These are phyloP conservation scores for Leucophora obtusa DNA, from an alignment of 2,888 invertebrate species.

Conservation along the genomic window DNA sequence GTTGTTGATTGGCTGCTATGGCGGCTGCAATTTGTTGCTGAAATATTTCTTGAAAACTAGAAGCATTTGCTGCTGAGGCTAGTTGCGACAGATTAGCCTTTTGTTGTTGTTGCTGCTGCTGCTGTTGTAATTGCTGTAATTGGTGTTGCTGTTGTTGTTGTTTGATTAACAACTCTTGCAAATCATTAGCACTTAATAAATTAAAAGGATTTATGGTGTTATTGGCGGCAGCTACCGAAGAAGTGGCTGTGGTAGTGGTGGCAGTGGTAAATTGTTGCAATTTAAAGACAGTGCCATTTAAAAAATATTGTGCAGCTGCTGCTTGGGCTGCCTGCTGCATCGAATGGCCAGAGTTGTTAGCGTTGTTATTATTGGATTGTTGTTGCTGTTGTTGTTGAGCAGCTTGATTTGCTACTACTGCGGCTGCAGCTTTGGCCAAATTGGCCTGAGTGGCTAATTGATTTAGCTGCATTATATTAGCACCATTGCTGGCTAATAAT, in stretches of 20 bases:
- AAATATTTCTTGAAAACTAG: slow-evolving; percentile 73
- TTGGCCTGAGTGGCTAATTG: slow-evolving; percentile 74
- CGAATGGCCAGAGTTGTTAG: slow-evolving; percentile 69
- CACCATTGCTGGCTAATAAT: slow-evolving; percentile 81
- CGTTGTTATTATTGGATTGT: slow-evolving; percentile 33
- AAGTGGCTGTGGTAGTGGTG: slow-evolving; percentile 75
- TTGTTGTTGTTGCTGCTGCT: slow-evolving; percentile 66
- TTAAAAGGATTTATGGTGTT: slow-evolving; percentile 71
- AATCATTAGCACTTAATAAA: slow-evolving; percentile 70
- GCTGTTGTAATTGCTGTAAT: slow-evolving; percentile 64
- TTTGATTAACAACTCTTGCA: slow-evolving; percentile 72
- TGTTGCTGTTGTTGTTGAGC: slow-evolving; percentile 11
- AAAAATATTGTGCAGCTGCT: slow-evolving; percentile 76
- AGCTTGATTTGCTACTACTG: slow-evolving; percentile 67
- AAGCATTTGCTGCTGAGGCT: slow-evolving; percentile 69
- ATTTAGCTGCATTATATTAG: slow-evolving; percentile 78
- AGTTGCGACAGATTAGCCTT: slow-evolving; percentile 62
- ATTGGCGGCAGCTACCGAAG: slow-evolving; percentile 72
- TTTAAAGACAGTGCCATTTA: slow-evolving; percentile 78
- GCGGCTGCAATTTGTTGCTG: slow-evolving; percentile 71
- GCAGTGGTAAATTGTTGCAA: slow-evolving; percentile 76
- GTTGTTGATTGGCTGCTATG: slow-evolving; percentile 68
- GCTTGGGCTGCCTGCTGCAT: slow-evolving; percentile 74
- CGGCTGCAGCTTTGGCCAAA: slow-evolving; percentile 73
- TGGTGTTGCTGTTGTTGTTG: slow-evolving; percentile 70